Percentiles rank a stretch among this genome's conserved stretches.
Evolutionary conservation across 2,113 vertebrate species (phyloP).

Genomic region (Elephantulus edwardii): DNA sequence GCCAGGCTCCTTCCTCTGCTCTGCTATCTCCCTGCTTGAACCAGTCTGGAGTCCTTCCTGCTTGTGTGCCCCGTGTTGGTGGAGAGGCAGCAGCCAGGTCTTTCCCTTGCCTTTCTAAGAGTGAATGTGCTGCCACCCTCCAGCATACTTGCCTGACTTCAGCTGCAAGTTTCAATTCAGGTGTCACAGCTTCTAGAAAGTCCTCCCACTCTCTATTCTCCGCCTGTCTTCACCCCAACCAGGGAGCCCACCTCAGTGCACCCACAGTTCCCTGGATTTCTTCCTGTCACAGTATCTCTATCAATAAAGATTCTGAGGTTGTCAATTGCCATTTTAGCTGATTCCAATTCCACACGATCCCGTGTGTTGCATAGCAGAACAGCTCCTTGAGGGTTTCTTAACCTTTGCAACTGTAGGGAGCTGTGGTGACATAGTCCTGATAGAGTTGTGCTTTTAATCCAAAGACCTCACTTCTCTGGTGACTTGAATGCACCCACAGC

Average conservation of each 20-base stretch:
- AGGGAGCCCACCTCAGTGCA: too few species aligned
- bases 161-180: background rate
- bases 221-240: too few species aligned
- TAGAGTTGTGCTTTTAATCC: too few species aligned
- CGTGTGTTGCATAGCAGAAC: background rate
- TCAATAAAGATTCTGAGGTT: background rate
- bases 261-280: background rate
- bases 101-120: background rate
- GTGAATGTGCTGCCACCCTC: background rate
- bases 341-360: background rate
- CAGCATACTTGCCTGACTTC: background rate
- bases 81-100: too few species aligned
- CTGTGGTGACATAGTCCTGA: too few species aligned
- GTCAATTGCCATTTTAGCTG: background rate
- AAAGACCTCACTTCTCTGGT: too few species aligned
- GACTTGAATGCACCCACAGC: too few species aligned
- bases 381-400: background rate
- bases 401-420: too few species aligned
- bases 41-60: background rate
- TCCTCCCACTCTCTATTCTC: background rate
- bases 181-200: background rate
- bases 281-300: background rate
- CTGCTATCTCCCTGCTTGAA: rapidly evolving
- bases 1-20: background rate
- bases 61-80: background rate